These are phyloP conservation scores for Pseudoatta argentina DNA, from an alignment of 1,140 invertebrate species.

Conservation along the genomic window DNA sequence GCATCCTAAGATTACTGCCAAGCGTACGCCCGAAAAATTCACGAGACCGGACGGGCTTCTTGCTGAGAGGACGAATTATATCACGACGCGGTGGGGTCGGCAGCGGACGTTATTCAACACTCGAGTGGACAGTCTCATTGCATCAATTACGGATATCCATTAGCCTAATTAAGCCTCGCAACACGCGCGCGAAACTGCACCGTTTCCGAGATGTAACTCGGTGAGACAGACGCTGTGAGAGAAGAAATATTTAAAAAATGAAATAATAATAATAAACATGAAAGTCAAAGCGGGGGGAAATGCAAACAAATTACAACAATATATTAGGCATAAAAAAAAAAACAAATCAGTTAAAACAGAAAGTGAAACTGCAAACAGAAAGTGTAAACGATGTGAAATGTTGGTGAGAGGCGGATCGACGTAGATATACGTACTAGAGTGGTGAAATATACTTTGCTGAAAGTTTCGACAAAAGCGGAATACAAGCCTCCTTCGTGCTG, in stretches of 20 bases:
- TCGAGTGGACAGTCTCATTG: conserved; percentile 61
- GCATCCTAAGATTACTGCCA: conserved; percentile 38
- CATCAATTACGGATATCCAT: conserved; percentile 75
- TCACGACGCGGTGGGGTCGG: conserved; percentile 32
- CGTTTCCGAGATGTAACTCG: conserved; percentile 1
- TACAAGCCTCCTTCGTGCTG: conserved; percentile 58
- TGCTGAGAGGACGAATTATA: conserved; percentile 61
- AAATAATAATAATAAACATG: conserved; percentile 1
- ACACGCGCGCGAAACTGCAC: conserved; percentile 42
- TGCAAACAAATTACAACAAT: background rate
- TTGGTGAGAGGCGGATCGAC: background rate
- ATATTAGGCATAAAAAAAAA: background rate
- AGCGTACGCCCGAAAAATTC: conserved; percentile 39
- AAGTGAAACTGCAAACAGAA: background rate
- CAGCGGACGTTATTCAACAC: conserved; percentile 38
- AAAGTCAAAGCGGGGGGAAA: background rate
- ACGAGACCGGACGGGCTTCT: conserved; percentile 32
- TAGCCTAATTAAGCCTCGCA: conserved; percentile 73
- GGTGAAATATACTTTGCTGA: conserved; percentile 33
- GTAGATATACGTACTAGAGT: conserved; percentile 2
- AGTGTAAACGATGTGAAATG: conserved; percentile 36
- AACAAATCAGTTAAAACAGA: background rate
- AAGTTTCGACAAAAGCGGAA: conserved; percentile 69
- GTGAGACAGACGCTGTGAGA: background rate
- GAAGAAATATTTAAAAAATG: background rate